phyloP scores from a whole-genome alignment of 92 coral and sea anemone genomes.

The Epizoanthus rinbou region DNA sequence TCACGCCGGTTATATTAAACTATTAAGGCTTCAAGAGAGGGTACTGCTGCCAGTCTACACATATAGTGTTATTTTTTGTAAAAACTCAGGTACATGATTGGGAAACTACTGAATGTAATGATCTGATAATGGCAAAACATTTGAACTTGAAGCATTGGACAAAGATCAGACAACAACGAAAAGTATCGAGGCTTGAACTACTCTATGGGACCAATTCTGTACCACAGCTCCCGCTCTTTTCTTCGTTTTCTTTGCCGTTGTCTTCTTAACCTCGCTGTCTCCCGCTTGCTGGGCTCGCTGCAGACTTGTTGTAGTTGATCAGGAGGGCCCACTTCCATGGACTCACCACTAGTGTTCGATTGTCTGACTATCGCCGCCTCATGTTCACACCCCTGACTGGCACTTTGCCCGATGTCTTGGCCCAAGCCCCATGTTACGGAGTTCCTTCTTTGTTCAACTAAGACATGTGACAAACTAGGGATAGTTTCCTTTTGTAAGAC shows the following conservation, averaged over 20 bases:
- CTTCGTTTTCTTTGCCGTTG: slow-evolving; percentile 32
- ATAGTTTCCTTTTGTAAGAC: background rate
- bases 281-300: background rate
- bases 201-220: slow-evolving; percentile 26
- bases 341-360: no score
- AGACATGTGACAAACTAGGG: background rate
- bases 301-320: background rate
- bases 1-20: no score
- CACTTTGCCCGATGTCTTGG: background rate
- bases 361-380: no score
- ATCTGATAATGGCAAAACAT: no score
- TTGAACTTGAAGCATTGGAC: no score
- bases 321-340: background rate
- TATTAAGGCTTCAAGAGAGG: no score
- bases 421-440: background rate
- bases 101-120: no score
- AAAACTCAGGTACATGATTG: no score
- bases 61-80: no score
- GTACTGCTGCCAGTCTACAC: no score
- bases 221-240: slow-evolving; percentile 26
- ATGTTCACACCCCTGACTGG: no score
- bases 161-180: no score
- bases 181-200: background rate
- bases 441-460: background rate
- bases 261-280: slow-evolving; percentile 30